Base-by-base conservation (phyloP, 2,797 vertebrate species). In the Lithobates sylvaticus region DNA sequence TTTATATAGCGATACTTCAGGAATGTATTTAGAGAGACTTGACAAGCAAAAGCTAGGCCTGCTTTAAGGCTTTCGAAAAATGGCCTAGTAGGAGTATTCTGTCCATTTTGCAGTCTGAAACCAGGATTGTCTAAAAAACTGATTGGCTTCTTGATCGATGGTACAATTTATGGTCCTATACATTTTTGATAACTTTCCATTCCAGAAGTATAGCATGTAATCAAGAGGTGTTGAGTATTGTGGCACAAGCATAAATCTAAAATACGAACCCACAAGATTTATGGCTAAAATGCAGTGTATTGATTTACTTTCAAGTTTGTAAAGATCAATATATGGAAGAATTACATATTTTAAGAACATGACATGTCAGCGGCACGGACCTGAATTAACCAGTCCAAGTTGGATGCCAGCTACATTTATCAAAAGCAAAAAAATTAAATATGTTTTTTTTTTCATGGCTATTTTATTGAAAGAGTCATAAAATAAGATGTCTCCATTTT, bases 291-390 rank as follows among this genome's bases (percentile, higher is more conserved):
- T 27, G 67, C 29, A 10, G 29, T 16, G 23, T 81, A 81, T 81
- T 81, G 79, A 81, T 72, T 61, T 47, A 7, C 79, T 72, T 36
- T 72, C 29, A 58, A 23, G 47, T 81, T 54, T 50, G 29, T 54
- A 34, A 71, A 81, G 68, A 58, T 69, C 68, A 12, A 81, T 71
- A 71, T 58, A 81, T 71, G 58, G 36, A 81, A 71, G 47, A 70
- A 54, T 81, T 54, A 71, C 27, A 81, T 71, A 54, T 58, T 36
- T 70, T 70, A 71, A n/a, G 27, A 81, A 68, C 27, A 10, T 79
- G 77, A 26, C 65, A 47, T 69, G 39, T 47, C 64, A 79, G 64
- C 77, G 26, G 29, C 34, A 9, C 54, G 1, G 54, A 23, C 54
- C 54, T 61, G 54, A 61, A 61, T 61, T 61, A 61, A 8, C 54